phyloP scores from a whole-genome alignment of 2,888 invertebrate genomes.

The Microctonus hyperodae region DNA sequence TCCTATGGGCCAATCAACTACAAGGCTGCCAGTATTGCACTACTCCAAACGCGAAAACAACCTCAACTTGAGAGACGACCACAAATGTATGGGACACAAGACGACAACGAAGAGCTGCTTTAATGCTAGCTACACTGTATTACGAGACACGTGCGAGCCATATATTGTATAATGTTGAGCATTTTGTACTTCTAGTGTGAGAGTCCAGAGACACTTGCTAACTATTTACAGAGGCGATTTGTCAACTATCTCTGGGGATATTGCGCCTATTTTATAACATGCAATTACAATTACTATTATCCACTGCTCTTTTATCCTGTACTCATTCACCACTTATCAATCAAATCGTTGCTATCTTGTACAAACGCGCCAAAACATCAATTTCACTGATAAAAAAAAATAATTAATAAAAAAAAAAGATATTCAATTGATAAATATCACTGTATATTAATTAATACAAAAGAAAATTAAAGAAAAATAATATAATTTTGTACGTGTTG shows the following conservation, averaged over 20 bases:
- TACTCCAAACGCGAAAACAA: constrained; percentile 53
- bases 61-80: constrained; percentile 53
- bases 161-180: background rate
- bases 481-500: constrained; percentile 43
- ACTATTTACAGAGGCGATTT: background rate
- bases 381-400: background rate
- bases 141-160: background rate
- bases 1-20: constrained; percentile 93
- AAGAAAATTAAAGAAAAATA: constrained; percentile 21
- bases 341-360: background rate
- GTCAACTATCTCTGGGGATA: background rate
- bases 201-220: background rate
- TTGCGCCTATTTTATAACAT: constrained; percentile 15
- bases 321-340: background rate
- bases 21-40: constrained; percentile 81
- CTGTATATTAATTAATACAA: constrained; percentile 7
- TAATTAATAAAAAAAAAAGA: background rate
- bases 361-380: background rate
- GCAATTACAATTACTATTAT: background rate
- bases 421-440: constrained; percentile 19
- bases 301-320: background rate
- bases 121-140: constrained; percentile 36
- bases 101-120: constrained; percentile 61
- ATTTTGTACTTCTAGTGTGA: background rate
- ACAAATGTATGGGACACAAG: constrained; percentile 60